Conservation (phyloP, 2,888 invertebrate genomes). For the Lepidonotus clava region DNA sequence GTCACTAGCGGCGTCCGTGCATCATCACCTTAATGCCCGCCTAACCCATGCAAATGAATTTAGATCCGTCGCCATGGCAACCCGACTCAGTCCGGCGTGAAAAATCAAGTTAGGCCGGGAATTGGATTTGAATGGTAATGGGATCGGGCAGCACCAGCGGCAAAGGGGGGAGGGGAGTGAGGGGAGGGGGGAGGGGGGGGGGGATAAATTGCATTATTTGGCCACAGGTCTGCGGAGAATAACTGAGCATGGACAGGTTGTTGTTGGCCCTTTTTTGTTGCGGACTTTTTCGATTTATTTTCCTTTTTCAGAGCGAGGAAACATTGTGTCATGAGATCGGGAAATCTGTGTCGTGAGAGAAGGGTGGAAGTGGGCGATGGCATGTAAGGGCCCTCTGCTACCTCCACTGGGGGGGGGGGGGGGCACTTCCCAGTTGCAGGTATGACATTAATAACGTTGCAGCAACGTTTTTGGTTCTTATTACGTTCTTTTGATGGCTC, state of each 20-base stretch:
- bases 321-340: slow-evolving; percentile 5
- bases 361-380: background rate
- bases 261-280: too few species aligned
- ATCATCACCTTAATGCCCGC: slow-evolving; percentile 45
- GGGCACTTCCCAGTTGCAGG: too few species aligned
- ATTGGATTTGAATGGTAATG: slow-evolving; percentile 59
- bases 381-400: background rate
- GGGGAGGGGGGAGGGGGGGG: slow-evolving; percentile 19
- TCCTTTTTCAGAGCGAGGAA: background rate
- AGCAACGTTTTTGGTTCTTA: too few species aligned
- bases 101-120: slow-evolving; percentile 57
- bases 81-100: slow-evolving; percentile 52
- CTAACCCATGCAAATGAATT: slow-evolving; percentile 54
- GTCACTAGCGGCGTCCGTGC: slow-evolving; percentile 16
- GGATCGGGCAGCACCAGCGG: background rate
- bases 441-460: too few species aligned
- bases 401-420: too few species aligned
- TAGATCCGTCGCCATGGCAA: slow-evolving; percentile 56
- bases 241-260: background rate
- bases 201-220: slow-evolving; percentile 44
- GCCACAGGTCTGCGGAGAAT: slow-evolving; percentile 41
- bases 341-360: slow-evolving; percentile 40
- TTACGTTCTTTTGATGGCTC: too few species aligned
- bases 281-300: too few species aligned
- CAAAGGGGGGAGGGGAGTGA: background rate